Evolutionary conservation across 2,113 vertebrate genomes (phyloP).

Genomic region (Zosterops lateralis): DNA sequence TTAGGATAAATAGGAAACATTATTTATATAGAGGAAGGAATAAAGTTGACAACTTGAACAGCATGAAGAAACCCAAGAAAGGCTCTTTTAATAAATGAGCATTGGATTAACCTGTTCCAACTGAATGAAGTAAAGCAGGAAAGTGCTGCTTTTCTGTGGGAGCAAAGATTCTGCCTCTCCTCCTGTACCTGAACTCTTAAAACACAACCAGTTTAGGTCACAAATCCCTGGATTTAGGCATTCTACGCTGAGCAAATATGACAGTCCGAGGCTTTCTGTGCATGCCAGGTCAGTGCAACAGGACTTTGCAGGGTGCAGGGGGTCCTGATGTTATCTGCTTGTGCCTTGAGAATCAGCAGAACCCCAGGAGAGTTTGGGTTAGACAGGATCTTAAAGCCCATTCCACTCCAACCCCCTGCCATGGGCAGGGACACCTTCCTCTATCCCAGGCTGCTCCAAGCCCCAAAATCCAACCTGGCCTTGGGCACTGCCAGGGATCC

Average conservation of each 20-base stretch:
- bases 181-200: neutral
- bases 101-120: neutral
- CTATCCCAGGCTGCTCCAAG: neutral
- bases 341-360: neutral
- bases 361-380: neutral
- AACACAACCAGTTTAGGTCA: neutral
- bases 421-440: neutral
- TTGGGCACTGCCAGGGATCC: neutral
- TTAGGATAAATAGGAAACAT: constrained; percentile 9
- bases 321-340: neutral
- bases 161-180: neutral
- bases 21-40: constrained; percentile 7
- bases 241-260: neutral
- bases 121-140: neutral
- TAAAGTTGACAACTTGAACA: neutral
- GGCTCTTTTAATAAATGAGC: neutral
- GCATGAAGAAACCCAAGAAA: neutral
- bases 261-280: neutral
- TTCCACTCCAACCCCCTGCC: too few species aligned
- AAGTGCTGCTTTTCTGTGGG: neutral
- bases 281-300: neutral
- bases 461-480: neutral
- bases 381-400: neutral
- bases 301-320: neutral
- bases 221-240: neutral